Base-by-base conservation (phyloP, 2,888 invertebrate genomes). In the Epiblema foenella region DNA sequence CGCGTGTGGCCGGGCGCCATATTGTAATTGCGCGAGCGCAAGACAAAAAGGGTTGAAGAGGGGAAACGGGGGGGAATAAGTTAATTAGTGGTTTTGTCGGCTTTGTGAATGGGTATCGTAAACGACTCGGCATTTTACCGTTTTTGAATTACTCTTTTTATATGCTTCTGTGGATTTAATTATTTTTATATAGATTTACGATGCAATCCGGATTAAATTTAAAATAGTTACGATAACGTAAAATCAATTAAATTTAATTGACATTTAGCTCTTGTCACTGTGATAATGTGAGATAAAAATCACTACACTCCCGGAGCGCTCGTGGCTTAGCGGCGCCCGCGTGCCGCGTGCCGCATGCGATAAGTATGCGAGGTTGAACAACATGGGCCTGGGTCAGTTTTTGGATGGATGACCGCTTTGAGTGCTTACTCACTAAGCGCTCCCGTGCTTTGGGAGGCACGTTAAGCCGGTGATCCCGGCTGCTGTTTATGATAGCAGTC, bases 1-100 rank as follows among this genome's bases (percentile, higher is more conserved):
- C 81, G 79, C 76, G 81, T 79, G 82, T 81, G 83, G 85, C 81
- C 77, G 81, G 24, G 86, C 86, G 90, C 89, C 90, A 89, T 88
- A 85, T 89, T 81, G 88, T 90, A 91, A 90, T 91, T 89, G 90
- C 89, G 89, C 83, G 74, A 73, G 86, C 89, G 89, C 89, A 86
- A 62, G 74, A 80, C n/a, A 7, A 46, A 84, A 15, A 17, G 85
- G 84, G 84, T 84, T 54, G 46, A 12, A 49, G 17, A 9, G 29
- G 24, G 39, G 17, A 4, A 29, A 49, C 15, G 33, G 65, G 65
- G 57, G 64, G 24, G 58, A 18, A 68, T 68, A 33, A 68, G 49
- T 69, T 66, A 65, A 70, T 70, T 70, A 70, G 65, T 54, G 51
- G 46, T 70, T 59, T 70, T 68, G 60, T 46, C 52, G 42, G 64